Evolutionary conservation across 2,797 vertebrate genomes (phyloP).

Genomic region (Cyprinella venusta): DNA sequence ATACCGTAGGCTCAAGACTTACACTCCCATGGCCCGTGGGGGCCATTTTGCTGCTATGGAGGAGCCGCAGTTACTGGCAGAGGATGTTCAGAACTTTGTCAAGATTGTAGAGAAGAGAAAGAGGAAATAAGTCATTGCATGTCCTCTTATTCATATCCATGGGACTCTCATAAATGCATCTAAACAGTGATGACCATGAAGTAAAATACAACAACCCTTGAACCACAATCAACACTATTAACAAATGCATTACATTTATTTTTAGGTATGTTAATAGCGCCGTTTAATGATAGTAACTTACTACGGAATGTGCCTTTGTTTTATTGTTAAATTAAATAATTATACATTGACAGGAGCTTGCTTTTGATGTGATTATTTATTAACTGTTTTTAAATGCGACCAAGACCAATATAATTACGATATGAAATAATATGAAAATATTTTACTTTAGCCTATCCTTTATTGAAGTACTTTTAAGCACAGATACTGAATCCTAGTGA

Average conservation of each 20-base stretch:
- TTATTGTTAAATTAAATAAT: neutral
- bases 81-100: conserved; percentile 83
- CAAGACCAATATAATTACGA: neutral
- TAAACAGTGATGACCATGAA: neutral
- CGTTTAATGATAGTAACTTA: neutral
- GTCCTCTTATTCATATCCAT: neutral
- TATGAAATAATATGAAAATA: too few relatives aligned
- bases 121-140: conserved; percentile 20
- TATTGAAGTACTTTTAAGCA: neutral
- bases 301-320: neutral
- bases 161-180: neutral
- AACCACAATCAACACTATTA: neutral
- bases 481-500: neutral
- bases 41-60: conserved; percentile 92
- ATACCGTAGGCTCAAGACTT: conserved; percentile 77
- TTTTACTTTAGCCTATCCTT: neutral
- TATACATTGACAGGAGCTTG: neutral
- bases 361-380: conserved; percentile 11
- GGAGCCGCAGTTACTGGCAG: conserved; percentile 84
- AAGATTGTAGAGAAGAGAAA: conserved; percentile 75
- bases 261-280: neutral
- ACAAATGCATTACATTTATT: neutral
- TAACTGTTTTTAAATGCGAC: neutral
- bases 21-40: conserved; percentile 78
- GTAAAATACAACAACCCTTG: neutral